phyloP scores from a whole-genome alignment of 2,113 vertebrate genomes.

The Calidris pugnax region DNA sequence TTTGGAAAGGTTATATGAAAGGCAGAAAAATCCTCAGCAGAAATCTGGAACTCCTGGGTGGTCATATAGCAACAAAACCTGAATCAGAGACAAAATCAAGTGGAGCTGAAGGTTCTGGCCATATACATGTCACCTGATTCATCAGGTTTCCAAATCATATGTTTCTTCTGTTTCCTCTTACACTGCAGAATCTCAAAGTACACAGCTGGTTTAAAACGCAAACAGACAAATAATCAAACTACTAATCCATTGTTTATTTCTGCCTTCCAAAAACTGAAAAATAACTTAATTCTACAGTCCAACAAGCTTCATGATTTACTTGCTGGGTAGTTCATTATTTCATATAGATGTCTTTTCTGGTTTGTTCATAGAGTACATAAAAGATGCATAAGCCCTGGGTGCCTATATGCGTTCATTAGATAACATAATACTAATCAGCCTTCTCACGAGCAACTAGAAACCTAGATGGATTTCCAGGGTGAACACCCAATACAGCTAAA shows the following conservation, averaged over 20 bases:
- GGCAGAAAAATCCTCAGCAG: background rate
- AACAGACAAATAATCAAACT: background rate
- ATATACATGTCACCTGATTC: background rate
- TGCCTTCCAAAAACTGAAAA: constrained; percentile 49
- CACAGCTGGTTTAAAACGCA: constrained; percentile 6
- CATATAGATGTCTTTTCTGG: constrained; percentile 25
- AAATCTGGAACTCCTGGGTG: background rate
- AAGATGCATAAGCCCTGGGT: constrained; percentile 56
- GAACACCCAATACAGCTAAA: constrained; percentile 40
- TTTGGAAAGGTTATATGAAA: background rate
- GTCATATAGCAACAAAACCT: background rate
- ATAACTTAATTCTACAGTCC: constrained; percentile 28
- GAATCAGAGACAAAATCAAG: background rate
- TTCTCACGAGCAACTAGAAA: constrained; percentile 48
- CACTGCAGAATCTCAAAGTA: constrained; percentile 4
- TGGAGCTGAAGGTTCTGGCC: background rate
- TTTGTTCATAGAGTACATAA: constrained; percentile 48
- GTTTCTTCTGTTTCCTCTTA: background rate
- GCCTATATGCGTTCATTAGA: constrained; percentile 45
- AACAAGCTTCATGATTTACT: constrained; percentile 21
- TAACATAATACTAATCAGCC: constrained; percentile 59
- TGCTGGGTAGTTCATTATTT: constrained; percentile 43
- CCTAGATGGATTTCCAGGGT: constrained; percentile 34
- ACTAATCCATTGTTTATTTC: background rate
- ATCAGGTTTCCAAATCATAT: background rate